phyloP scores from a whole-genome alignment of 2,888 invertebrate genomes.

The Oscheius sp. region DNA sequence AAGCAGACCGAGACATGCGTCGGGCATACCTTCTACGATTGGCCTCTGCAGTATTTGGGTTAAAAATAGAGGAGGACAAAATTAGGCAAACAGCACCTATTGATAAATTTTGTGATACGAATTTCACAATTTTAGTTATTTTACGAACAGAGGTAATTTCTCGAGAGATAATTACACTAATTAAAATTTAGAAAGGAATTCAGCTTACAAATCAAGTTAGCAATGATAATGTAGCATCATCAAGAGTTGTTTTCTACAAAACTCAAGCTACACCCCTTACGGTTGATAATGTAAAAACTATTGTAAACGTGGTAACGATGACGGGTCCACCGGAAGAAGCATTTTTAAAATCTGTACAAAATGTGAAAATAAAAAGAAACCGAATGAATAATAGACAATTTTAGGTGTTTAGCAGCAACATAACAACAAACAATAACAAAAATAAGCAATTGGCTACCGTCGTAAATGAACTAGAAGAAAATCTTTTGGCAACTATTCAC shows the following conservation, averaged over 20 bases:
- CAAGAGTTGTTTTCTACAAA: constrained; percentile 79
- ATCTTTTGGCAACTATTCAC: constrained; percentile 55
- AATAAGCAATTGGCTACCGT: constrained; percentile 63
- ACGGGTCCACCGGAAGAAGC: constrained; percentile 78
- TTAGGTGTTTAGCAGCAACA: constrained; percentile 62
- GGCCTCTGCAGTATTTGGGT: constrained; percentile 49
- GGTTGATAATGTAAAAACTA: constrained; percentile 78
- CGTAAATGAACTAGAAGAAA: constrained; percentile 67
- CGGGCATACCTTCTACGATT: constrained; percentile 50
- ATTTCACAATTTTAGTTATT: constrained; percentile 61
- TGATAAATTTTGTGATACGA: constrained; percentile 65
- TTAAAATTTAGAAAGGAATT: constrained; percentile 55
- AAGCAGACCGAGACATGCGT: constrained; percentile 40
- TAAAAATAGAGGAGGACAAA: constrained; percentile 64
- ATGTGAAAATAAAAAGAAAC: constrained; percentile 66
- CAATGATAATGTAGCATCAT: constrained; percentile 36
- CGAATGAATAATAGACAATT: constrained; percentile 17
- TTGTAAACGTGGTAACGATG: constrained; percentile 79
- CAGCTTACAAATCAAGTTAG: constrained; percentile 66
- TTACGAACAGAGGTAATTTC: constrained; percentile 57
- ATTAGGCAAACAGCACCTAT: constrained; percentile 62
- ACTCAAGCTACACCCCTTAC: constrained; percentile 78
- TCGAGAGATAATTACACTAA: not conserved
- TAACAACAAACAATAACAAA: constrained; percentile 75
- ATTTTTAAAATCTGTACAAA: constrained; percentile 79